Percentiles rank a stretch among this genome's conserved stretches.
Evolutionary conservation across 2,797 vertebrate genomes (phyloP).

Genomic region (Tragopan temminckii): DNA sequence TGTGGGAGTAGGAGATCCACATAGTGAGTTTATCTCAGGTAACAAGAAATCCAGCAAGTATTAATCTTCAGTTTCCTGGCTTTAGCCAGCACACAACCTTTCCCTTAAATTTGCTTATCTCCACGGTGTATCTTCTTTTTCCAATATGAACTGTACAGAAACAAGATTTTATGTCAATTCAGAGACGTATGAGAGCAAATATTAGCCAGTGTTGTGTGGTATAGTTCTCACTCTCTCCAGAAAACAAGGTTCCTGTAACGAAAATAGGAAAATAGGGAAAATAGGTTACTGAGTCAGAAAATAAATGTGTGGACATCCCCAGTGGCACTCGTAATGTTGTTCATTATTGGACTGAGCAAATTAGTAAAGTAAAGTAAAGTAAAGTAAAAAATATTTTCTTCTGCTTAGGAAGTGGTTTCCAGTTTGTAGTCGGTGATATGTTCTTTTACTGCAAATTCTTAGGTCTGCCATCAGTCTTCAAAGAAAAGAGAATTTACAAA

Average conservation of each 20-base stretch:
- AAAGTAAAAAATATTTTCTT: conserved; percentile 19
- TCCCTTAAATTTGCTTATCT: neutral
- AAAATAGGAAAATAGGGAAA: neutral
- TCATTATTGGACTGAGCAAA: neutral
- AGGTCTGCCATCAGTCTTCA: neutral
- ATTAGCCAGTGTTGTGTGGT: neutral
- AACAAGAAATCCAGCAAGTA: neutral
- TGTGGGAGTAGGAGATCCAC: neutral
- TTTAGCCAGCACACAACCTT: neutral
- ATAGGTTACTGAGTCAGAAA: conserved; percentile 7
- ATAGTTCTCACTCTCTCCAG: neutral
- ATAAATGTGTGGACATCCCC: conserved; percentile 20
- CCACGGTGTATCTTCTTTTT: neutral
- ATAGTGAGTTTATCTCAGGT: neutral
- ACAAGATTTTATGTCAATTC: conserved; percentile 37
- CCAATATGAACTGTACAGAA: neutral
- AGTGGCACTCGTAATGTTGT: neutral
- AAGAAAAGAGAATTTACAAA: conserved; percentile 21
- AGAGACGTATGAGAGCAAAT: conserved; percentile 12
- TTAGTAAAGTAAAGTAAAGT: neutral
- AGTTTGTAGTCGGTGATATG: neutral
- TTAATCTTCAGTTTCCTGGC: neutral
- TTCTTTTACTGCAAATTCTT: conserved; percentile 34
- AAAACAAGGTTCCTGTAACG: conserved; percentile 23
- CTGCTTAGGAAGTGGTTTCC: neutral